A percentile compares a stretch with the other conserved stretches of the same genome.
These are phyloP conservation scores for Sinopyrophorus schimmeli DNA, from an alignment of 2,888 invertebrate genomes.

Conservation along the genomic window DNA sequence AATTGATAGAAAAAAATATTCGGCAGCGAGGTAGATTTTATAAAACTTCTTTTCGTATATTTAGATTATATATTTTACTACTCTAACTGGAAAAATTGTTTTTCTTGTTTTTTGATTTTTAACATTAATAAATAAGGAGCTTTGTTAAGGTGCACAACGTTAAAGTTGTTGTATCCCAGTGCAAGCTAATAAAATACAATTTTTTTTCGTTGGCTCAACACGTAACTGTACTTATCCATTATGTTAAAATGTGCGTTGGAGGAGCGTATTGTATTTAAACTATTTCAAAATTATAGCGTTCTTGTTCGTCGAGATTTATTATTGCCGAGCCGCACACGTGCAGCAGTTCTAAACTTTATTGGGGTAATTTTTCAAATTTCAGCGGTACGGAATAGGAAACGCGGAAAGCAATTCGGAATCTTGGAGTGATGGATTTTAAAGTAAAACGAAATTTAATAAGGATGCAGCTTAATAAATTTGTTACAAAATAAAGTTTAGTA, in stretches of 20 bases:
- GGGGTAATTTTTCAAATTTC: constrained; percentile 31
- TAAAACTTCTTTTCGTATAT: no score
- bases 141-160: no score
- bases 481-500: constrained; percentile 28
- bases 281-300: constrained; percentile 28
- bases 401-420: constrained; percentile 12
- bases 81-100: no score
- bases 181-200: no score
- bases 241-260: constrained; percentile 10
- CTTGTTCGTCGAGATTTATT: constrained; percentile 28
- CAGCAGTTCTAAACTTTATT: constrained; percentile 28
- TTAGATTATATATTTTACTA: no score
- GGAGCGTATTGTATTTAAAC: constrained; percentile 19
- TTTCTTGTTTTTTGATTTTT: no score
- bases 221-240: no score
- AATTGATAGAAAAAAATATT: no score
- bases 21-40: no score
- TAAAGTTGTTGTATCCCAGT: no score
- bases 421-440: constrained; percentile 19
- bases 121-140: no score
- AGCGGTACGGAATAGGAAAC: constrained; percentile 21
- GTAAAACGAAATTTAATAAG: constrained; percentile 28
- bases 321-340: constrained; percentile 28
- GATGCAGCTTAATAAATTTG: constrained; percentile 33
- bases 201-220: no score